Evolutionary conservation across 2,888 invertebrate species (phyloP).

Genomic region (Ptycholaimellus sp.): DNA sequence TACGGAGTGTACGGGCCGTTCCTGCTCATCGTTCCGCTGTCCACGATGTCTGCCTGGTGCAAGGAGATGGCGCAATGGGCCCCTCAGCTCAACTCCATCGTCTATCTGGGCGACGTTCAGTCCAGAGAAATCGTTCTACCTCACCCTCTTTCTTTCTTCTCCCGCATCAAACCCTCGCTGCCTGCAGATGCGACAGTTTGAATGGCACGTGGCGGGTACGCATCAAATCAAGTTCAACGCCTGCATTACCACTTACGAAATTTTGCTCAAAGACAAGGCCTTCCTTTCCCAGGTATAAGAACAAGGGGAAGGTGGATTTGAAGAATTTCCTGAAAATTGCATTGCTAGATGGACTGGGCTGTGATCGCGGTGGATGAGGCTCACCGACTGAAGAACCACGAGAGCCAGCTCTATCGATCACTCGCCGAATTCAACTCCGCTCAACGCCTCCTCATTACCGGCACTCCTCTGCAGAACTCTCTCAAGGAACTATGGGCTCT

Average conservation of each 20-base stretch:
- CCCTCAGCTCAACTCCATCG: constrained; percentile 83
- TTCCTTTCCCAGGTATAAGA: too few relatives aligned
- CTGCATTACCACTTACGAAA: constrained; percentile 20
- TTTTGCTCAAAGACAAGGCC: constrained; percentile 58
- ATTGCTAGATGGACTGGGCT: constrained; percentile 79
- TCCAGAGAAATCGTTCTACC: constrained; percentile 70
- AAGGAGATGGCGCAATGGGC: constrained; percentile 91
- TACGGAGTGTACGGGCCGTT: constrained; percentile 84
- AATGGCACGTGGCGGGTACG: not conserved
- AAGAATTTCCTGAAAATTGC: too few relatives aligned
- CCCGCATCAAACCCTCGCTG: too few relatives aligned
- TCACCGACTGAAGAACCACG: constrained; percentile 90
- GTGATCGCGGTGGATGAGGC: constrained; percentile 86
- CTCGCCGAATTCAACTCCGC: not conserved
- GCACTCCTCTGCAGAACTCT: constrained; percentile 91
- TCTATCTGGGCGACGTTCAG: constrained; percentile 76
- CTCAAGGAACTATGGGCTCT: constrained; percentile 95
- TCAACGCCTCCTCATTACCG: constrained; percentile 43
- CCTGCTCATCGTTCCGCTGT: constrained; percentile 81
- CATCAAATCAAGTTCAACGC: constrained; percentile 11
- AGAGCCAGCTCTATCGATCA: constrained; percentile 74
- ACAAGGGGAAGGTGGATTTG: too few relatives aligned
- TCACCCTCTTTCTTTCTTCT: too few relatives aligned
- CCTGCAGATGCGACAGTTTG: not conserved
- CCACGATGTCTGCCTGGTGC: constrained; percentile 99